phyloP scores from a whole-genome alignment of 2,797 vertebrate genomes.

The Myoxocephalus aenaeus region DNA sequence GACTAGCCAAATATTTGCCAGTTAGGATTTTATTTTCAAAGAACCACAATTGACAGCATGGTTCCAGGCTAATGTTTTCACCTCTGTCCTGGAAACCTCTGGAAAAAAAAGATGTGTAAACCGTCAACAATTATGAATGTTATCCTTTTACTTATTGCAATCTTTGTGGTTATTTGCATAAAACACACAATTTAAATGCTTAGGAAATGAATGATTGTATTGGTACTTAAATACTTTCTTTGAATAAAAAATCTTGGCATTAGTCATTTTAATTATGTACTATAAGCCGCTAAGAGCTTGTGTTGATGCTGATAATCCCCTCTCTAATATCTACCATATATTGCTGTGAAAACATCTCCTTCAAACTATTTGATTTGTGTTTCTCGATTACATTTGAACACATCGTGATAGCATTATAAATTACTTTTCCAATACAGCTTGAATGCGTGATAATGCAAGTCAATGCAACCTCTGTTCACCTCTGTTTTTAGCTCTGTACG shows the following conservation, averaged over 20 bases:
- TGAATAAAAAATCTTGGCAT: background rate
- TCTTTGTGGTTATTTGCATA: background rate
- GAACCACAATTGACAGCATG: background rate
- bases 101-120: too few relatives aligned
- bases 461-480: background rate
- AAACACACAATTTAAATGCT: background rate
- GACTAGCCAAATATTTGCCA: background rate
- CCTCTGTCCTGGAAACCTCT: background rate
- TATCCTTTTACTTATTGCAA: background rate
- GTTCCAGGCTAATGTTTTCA: background rate
- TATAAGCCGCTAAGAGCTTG: background rate
- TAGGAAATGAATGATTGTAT: background rate
- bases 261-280: background rate
- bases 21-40: background rate
- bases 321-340: background rate
- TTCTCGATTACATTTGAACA: background rate
- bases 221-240: background rate
- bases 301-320: background rate
- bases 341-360: background rate
- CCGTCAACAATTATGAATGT: too few relatives aligned
- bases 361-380: background rate
- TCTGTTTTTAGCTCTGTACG: background rate
- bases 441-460: background rate
- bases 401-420: background rate
- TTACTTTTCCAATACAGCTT: background rate